phyloP scores from a whole-genome alignment of 2,797 vertebrate genomes.

The Pseudochirops corinnae region DNA sequence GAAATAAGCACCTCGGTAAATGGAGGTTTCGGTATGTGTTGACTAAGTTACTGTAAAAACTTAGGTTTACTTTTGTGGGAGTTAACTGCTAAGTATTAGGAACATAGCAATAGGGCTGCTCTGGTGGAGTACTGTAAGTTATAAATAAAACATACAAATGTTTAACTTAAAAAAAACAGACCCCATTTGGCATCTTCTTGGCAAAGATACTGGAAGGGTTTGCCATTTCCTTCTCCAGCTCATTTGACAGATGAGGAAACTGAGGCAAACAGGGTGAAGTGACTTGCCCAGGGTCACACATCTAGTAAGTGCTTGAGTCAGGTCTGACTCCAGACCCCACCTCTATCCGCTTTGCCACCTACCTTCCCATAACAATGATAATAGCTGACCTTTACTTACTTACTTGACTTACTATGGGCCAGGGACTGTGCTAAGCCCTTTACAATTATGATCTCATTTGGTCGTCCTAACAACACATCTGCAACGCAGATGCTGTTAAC shows the following conservation, averaged over 20 bases:
- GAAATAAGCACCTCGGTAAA: neutral
- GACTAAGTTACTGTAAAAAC: slow-evolving; percentile 12
- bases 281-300: neutral
- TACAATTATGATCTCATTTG: neutral
- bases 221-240: neutral
- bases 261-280: neutral
- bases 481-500: neutral
- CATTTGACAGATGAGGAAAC: neutral
- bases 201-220: neutral
- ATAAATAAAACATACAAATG: slow-evolving; percentile 22
- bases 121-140: slow-evolving; percentile 24
- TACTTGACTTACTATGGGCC: neutral
- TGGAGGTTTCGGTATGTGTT: neutral
- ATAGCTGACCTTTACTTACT: neutral
- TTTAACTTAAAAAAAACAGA: slow-evolving; percentile 13
- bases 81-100: slow-evolving; percentile 23
- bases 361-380: neutral
- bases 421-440: neutral
- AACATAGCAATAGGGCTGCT: neutral
- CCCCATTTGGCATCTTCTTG: neutral
- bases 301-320: neutral
- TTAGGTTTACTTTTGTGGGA: slow-evolving; percentile 25
- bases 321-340: neutral
- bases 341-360: neutral
- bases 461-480: neutral